These are phyloP conservation scores for Antheraea yamamai DNA, from an alignment of 2,888 invertebrate species.

Conservation along the genomic window DNA sequence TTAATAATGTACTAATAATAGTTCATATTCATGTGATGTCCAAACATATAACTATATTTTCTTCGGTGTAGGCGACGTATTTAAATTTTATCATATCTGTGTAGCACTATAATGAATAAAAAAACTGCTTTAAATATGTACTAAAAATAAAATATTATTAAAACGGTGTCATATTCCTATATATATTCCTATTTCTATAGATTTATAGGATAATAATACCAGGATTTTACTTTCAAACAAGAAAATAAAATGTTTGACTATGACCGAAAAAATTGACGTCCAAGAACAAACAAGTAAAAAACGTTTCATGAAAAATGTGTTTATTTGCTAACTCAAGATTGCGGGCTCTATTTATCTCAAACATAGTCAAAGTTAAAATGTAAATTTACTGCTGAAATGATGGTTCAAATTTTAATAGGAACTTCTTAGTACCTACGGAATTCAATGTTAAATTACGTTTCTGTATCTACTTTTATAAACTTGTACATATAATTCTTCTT, in stretches of 20 bases:
- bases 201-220: background rate
- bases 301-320: slow-evolving; percentile 50
- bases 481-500: too few relatives aligned
- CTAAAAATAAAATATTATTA: background rate
- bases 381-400: slow-evolving; percentile 76
- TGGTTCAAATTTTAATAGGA: slow-evolving; percentile 78
- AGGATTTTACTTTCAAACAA: background rate
- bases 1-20: too few relatives aligned
- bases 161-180: background rate
- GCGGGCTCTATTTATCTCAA: slow-evolving; percentile 68
- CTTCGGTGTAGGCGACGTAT: too few relatives aligned
- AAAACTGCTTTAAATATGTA: too few relatives aligned
- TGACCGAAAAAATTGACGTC: slow-evolving; percentile 7
- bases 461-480: background rate
- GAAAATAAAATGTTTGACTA: slow-evolving; percentile 17
- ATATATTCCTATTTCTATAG: background rate
- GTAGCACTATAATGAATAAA: background rate
- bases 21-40: too few relatives aligned
- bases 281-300: slow-evolving; percentile 28
- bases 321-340: slow-evolving; percentile 62
- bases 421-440: slow-evolving; percentile 56
- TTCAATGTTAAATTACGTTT: slow-evolving; percentile 74
- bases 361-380: slow-evolving; percentile 73
- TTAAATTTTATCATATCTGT: background rate
- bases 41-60: too few relatives aligned